phyloP scores from a whole-genome alignment of 1,140 invertebrate genomes.

The Drepana arcuata region DNA sequence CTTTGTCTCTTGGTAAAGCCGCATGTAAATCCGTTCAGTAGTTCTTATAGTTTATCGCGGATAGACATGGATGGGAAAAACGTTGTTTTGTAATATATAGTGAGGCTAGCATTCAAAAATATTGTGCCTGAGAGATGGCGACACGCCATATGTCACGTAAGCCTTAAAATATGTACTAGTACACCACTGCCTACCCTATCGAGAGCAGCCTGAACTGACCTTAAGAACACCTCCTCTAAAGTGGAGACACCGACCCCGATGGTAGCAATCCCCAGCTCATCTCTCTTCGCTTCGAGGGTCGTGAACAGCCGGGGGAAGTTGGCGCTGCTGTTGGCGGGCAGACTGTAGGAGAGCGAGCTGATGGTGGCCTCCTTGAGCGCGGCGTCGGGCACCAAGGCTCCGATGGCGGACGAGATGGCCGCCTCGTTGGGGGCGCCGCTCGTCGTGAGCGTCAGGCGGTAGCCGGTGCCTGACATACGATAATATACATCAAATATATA shows the following conservation, averaged over 20 bases:
- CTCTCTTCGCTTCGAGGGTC: slow-evolving; percentile 75
- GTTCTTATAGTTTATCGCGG: too few relatives aligned
- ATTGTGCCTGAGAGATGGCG: too few relatives aligned
- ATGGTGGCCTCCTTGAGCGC: slow-evolving; percentile 29
- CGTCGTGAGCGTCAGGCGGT: slow-evolving; percentile 41
- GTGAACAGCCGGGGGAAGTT: slow-evolving; percentile 76
- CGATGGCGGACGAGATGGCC: slow-evolving; percentile 24
- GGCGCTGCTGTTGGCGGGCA: slow-evolving; percentile 27
- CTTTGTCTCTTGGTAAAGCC: too few relatives aligned
- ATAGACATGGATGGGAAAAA: too few relatives aligned
- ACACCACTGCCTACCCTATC: too few relatives aligned
- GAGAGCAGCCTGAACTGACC: too few relatives aligned
- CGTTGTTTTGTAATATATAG: too few relatives aligned
- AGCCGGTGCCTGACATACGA: slow-evolving; percentile 36
- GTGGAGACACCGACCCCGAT: slow-evolving; percentile 87
- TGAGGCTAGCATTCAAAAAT: too few relatives aligned
- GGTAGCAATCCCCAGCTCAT: slow-evolving; percentile 77
- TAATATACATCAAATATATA: background rate
- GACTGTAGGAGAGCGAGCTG: slow-evolving; percentile 38
- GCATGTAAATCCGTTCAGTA: too few relatives aligned
- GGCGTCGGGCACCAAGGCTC: slow-evolving; percentile 26
- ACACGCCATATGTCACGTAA: background rate
- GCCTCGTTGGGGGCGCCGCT: slow-evolving; percentile 22
- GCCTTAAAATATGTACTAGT: slow-evolving; percentile 1
- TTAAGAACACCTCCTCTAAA: slow-evolving; percentile 90